These are phyloP conservation scores for Poeciliopsis gracilis DNA, from an alignment of 2,797 vertebrate species.

Conservation along the genomic window DNA sequence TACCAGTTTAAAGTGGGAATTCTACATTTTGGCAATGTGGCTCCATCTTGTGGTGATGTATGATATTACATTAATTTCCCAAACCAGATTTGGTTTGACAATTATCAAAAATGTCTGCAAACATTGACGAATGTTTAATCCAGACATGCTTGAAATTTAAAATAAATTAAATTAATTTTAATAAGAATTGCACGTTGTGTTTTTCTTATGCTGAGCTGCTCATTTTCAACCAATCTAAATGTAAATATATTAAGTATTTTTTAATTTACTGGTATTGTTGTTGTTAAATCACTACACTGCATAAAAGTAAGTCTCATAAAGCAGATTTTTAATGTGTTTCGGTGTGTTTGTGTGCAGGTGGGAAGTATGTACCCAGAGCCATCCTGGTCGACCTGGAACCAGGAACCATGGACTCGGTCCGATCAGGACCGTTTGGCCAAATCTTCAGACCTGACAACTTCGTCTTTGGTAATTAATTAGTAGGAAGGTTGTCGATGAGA, in stretches of 20 bases:
- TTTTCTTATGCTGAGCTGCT: background rate
- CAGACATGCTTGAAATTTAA: background rate
- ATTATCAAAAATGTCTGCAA: too few relatives aligned
- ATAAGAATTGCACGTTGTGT: too few relatives aligned
- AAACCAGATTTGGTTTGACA: too few relatives aligned
- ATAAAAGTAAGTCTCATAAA: too few relatives aligned
- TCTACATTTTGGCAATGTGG: too few relatives aligned
- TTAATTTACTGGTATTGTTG: background rate
- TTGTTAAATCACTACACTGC: background rate
- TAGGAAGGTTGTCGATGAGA: background rate
- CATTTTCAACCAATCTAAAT: background rate
- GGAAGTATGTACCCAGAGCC: constrained; percentile 90
- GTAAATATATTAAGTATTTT: too few relatives aligned
- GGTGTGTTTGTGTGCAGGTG: constrained; percentile 72
- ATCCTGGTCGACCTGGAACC: constrained; percentile 91
- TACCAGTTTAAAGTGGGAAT: background rate
- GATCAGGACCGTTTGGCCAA: constrained; percentile 86
- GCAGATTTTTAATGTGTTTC: background rate
- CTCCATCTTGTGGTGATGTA: constrained; percentile 27
- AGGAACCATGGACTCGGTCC: constrained; percentile 90
- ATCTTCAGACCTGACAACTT: constrained; percentile 91
- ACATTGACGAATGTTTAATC: too few relatives aligned
- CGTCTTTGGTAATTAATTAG: constrained; percentile 83
- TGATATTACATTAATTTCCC: background rate
- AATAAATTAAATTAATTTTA: background rate